These are phyloP conservation scores for Schrankia costaestrigalis DNA, from an alignment of 2,888 invertebrate genomes.

Conservation along the genomic window DNA sequence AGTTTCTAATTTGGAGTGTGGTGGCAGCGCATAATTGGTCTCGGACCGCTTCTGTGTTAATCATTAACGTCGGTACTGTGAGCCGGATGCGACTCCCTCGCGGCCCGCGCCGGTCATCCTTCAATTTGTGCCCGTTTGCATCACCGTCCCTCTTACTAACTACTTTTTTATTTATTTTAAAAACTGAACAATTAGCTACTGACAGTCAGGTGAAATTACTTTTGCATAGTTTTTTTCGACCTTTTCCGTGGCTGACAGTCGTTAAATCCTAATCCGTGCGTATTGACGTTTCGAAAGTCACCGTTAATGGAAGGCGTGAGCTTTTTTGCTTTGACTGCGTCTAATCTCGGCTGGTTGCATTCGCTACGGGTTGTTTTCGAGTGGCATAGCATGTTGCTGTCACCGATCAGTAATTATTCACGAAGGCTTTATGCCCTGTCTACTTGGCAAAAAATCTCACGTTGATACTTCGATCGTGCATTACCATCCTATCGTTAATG, in stretches of 20 bases:
- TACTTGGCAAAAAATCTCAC: conserved; percentile 51
- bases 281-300: conserved; percentile 74
- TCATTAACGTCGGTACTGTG: conserved; percentile 60
- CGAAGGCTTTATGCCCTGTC: conserved; percentile 55
- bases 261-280: conserved; percentile 72
- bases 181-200: conserved; percentile 28
- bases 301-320: conserved; percentile 69
- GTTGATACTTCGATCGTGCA: conserved; percentile 30
- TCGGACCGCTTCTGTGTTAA: conserved; percentile 68
- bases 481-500: conserved; percentile 23
- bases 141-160: conserved; percentile 10
- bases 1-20: conserved; percentile 78
- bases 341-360: conserved; percentile 69
- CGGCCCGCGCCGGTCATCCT: conserved; percentile 45
- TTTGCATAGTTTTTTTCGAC: conserved; percentile 45
- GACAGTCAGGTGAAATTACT: conserved; percentile 34
- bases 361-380: conserved; percentile 67
- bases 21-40: conserved; percentile 70
- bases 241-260: conserved; percentile 43
- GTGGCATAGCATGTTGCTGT: conserved; percentile 71
- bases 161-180: conserved; percentile 34
- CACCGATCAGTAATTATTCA: conserved; percentile 73
- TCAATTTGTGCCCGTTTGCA: conserved; percentile 44
- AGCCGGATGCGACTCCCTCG: conserved; percentile 47
- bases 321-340: conserved; percentile 65